Evolutionary conservation across 2,888 invertebrate genomes (phyloP), one percentile per base, ranked within the genome.

Genomic region (Noctua pronuba): DNA sequence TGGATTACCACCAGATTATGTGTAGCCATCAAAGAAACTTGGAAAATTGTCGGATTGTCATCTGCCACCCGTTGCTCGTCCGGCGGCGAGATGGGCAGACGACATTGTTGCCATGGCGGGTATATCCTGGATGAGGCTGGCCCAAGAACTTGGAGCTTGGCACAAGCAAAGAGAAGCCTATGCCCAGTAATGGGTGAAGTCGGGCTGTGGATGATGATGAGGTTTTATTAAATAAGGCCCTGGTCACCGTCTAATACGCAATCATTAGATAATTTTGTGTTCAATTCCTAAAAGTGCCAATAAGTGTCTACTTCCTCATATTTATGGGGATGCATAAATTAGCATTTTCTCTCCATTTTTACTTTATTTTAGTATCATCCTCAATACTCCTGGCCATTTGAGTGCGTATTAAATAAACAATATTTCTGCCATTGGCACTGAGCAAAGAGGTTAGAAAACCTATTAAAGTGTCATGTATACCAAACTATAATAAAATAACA

Each of bases 381-480:
- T 16, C 44, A 60, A 75, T 68, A 62, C 60, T 68, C 10, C n/a
- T 64, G 21, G 2, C 24, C 8, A 65, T 11, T 21, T 11, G 75
- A 66, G 60, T 72, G 65, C 41, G 13, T 65, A 65, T 80, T 62
- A 74, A 80, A 72, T 60, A 62, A 78, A 62, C 41, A 81, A 77
- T 52, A 73, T 75, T 49, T 75, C 69, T 67, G 73, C 73, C 73
- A 85, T 52, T 75, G 60, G 52, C 77, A 65, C 66, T 70, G 18
- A 78, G 60, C 49, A 67, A 72, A 31, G 77, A 85, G 88, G 88
- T 88, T 82, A 88, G 88, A 86, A 88, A 88, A 88, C 88, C 88
- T 85, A 88, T 88, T 87, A 88, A 88, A 67, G 69, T 77, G 87
- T 86, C 86, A 87, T 80, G 65, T 77, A 69, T 78, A 72, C 75